Evolutionary conservation across 2,113 vertebrate species (phyloP).

Genomic region (Chaenocephalus aceratus): DNA sequence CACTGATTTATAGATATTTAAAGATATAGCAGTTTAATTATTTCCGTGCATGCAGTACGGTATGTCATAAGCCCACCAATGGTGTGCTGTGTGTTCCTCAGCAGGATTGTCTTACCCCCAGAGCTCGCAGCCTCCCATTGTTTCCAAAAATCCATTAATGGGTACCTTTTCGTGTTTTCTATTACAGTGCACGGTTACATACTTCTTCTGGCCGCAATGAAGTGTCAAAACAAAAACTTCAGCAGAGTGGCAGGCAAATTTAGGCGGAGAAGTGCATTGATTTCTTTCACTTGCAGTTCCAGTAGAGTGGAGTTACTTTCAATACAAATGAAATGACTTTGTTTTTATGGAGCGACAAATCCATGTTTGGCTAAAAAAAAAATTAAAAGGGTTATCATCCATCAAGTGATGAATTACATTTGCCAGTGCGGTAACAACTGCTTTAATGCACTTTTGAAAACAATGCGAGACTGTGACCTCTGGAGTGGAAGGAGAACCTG

Average conservation of each 20-base stretch:
- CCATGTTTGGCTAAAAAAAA: conserved; percentile 63
- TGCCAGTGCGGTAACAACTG: conserved; percentile 40
- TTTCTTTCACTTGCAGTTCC: conserved; percentile 55
- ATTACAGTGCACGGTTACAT: conserved; percentile 34
- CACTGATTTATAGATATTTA: conserved; percentile 53
- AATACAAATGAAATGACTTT: conserved; percentile 56
- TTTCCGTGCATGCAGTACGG: not conserved
- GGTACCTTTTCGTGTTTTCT: conserved; percentile 38
- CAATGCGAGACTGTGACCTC: conserved; percentile 55
- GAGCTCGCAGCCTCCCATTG: conserved; percentile 45
- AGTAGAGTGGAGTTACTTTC: conserved; percentile 46
- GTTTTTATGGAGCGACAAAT: conserved; percentile 48
- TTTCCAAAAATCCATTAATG: conserved; percentile 65
- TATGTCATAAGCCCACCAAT: not conserved
- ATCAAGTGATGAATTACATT: conserved; percentile 71
- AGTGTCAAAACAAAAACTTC: conserved; percentile 64
- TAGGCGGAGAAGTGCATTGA: conserved; percentile 55
- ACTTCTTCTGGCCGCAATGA: conserved; percentile 49
- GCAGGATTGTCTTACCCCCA: conserved; percentile 32
- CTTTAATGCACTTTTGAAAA: conserved; percentile 63
- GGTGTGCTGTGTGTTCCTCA: conserved; percentile 19
- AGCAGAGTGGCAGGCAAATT: conserved; percentile 46
- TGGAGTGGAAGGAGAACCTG: conserved; percentile 33
- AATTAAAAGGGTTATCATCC: conserved; percentile 69
- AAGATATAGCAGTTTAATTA: conserved; percentile 16